Conservation (phyloP, 2,113 vertebrate genomes). For the Hepsetus odoe region DNA sequence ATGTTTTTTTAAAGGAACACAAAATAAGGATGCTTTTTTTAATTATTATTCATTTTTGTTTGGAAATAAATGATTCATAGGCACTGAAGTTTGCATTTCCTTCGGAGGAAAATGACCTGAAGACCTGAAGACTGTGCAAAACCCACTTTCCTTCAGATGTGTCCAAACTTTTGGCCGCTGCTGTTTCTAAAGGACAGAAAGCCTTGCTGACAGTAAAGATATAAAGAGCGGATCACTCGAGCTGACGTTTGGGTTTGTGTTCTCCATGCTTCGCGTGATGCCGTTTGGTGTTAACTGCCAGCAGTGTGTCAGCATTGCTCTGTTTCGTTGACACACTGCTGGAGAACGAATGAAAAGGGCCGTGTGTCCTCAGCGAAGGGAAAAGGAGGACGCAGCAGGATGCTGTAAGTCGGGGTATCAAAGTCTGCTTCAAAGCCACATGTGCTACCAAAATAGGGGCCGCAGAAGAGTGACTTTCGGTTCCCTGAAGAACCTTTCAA, state of each 20-base stretch:
- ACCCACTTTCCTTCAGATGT: no score
- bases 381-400: neutral
- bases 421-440: neutral
- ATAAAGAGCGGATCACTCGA: constrained; percentile 17
- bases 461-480: no score
- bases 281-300: constrained; percentile 28
- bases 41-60: no score
- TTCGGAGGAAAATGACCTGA: no score
- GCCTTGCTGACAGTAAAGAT: constrained; percentile 14
- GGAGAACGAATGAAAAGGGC: constrained; percentile 4
- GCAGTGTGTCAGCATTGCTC: constrained; percentile 24
- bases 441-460: no score
- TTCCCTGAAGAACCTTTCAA: no score
- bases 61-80: no score
- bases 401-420: neutral
- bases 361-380: neutral
- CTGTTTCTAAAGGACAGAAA: constrained; percentile 32
- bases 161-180: neutral
- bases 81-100: no score
- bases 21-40: no score
- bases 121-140: no score
- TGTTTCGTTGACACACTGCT: constrained; percentile 23
- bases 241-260: constrained; percentile 29
- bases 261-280: constrained; percentile 25
- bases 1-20: no score